Base-by-base conservation (phyloP, 1,140 invertebrate genomes). In the Hyphantria cunea region DNA sequence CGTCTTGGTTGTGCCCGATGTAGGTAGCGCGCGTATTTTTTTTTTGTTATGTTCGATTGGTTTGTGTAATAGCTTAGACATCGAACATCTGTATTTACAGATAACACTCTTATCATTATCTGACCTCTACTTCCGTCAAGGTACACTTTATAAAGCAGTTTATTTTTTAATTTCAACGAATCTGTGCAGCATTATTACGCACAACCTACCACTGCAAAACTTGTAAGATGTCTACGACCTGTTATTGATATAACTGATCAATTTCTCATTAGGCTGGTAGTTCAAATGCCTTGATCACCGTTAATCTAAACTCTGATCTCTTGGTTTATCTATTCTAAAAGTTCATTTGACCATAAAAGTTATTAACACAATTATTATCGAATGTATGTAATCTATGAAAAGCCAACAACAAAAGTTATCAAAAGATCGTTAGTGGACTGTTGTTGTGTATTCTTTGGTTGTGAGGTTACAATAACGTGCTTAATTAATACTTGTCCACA, bases 401-500 rank as follows among this genome's bases (percentile, higher is more conserved):
- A 60, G 66, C 45, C 68, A 58, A 66, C 65, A 75, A 73, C 70
- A 70, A 75, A 73, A 78, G 63, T 73, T 77, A 79, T 72, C 72
- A 68, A 74, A 78, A 66, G 65, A 75, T 76, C 76, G 73, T 75
- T 75, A 63, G 64, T 52, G 56, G 65, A 58, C 13, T 42, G 34
- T 17, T 37, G 45, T 33, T 44, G 48, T 48, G 44, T 62, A 25
- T 25, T 25, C 17, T 25, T 25, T 25, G 17, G 52, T 34, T 61
- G 75, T 81, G 80, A 81, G 75, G 79, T 82, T 84, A 77, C 54
- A 74, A 61, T 61, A 51, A 69, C 53, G 67, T 68, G 72, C 53
- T 71, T 85, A 85, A 88, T 86, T 88, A 90, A 87, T 77, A 80
- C 70, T 78, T 75, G 76, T 80, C 80, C 75, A 81, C 78, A 73